These are phyloP conservation scores for Caenorhabditis latens DNA, from an alignment of 1,140 invertebrate genomes.

Conservation along the genomic window DNA sequence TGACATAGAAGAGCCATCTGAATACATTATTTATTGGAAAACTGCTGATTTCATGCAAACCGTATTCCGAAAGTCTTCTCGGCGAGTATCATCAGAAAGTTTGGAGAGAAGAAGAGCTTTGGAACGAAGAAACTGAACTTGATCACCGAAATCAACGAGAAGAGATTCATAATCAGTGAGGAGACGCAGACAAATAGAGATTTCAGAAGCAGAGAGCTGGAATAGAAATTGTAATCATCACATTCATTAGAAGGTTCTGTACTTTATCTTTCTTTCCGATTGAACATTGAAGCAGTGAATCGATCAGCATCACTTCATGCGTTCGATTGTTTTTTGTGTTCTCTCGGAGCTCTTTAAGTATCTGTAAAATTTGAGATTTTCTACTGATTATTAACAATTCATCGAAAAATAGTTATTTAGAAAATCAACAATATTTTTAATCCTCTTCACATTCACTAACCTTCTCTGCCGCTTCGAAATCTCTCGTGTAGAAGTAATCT, in stretches of 20 bases:
- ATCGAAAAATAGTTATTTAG: too few species aligned
- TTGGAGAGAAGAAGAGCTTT: slow-evolving; percentile 15
- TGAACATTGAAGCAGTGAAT: slow-evolving; percentile 24
- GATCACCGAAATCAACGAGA: slow-evolving; percentile 37
- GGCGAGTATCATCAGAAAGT: neutral
- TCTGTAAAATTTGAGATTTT: neutral
- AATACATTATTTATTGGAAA: too few species aligned
- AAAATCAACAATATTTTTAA: too few species aligned
- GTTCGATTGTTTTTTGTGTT: slow-evolving; percentile 33
- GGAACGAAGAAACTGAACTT: slow-evolving; percentile 33
- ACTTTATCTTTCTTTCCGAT: neutral
- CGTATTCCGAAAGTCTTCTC: neutral
- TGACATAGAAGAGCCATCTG: slow-evolving; percentile 16
- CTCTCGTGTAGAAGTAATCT: neutral
- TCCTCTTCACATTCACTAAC: neutral
- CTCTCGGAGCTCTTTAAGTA: slow-evolving; percentile 9
- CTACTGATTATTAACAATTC: too few species aligned
- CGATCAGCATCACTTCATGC: slow-evolving; percentile 36
- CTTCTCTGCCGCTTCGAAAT: neutral
- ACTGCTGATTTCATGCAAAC: too few species aligned
- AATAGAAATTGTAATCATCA: neutral
- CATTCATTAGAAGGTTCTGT: too few species aligned
- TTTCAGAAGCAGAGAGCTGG: neutral
- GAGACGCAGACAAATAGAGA: neutral
- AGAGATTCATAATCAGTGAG: slow-evolving; percentile 32